Evolutionary conservation across 23 tunicate genomes (phyloP).

Genomic region (Clavelina lepadiformis): DNA sequence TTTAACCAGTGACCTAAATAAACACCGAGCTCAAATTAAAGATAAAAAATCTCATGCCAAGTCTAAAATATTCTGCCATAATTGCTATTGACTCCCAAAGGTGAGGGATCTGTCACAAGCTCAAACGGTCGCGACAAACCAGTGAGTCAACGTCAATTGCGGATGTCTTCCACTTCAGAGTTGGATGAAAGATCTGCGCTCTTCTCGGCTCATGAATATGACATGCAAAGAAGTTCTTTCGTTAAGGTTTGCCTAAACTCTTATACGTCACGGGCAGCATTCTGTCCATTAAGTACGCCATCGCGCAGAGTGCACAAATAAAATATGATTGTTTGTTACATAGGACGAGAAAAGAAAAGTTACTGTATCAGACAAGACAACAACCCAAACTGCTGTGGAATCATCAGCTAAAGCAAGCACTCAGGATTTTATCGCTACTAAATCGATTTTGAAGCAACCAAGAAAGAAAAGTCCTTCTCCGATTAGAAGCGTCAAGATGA

Average conservation of each 20-base stretch:
- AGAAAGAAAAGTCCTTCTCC: constrained; percentile 68
- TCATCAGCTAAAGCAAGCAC: too few relatives aligned
- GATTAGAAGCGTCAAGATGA: constrained; percentile 78
- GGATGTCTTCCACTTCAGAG: constrained; percentile 11
- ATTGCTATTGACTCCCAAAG: too few relatives aligned
- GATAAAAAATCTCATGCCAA: too few relatives aligned
- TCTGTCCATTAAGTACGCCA: too few relatives aligned
- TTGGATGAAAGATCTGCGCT: constrained; percentile 31
- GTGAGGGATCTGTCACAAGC: constrained; percentile 76
- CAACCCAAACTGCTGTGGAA: constrained; percentile 2
- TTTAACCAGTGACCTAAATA: too few relatives aligned
- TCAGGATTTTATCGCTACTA: too few relatives aligned
- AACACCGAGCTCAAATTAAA: too few relatives aligned
- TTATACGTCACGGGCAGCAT: too few relatives aligned
- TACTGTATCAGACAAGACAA: constrained; percentile 14
- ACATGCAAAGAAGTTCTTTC: constrained; percentile 35
- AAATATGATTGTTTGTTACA: too few relatives aligned
- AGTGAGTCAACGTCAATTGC: background rate
- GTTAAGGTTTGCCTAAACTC: constrained; percentile 5
- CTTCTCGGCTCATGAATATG: constrained; percentile 16
- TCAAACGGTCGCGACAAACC: background rate
- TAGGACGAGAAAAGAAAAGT: constrained; percentile 7
- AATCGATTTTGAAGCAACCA: constrained; percentile 30
- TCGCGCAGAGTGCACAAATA: too few relatives aligned
- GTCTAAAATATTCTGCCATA: too few relatives aligned